Base-by-base conservation (phyloP, 92 coral and sea anemone species). In the Hydrozoanthus gracilis region DNA sequence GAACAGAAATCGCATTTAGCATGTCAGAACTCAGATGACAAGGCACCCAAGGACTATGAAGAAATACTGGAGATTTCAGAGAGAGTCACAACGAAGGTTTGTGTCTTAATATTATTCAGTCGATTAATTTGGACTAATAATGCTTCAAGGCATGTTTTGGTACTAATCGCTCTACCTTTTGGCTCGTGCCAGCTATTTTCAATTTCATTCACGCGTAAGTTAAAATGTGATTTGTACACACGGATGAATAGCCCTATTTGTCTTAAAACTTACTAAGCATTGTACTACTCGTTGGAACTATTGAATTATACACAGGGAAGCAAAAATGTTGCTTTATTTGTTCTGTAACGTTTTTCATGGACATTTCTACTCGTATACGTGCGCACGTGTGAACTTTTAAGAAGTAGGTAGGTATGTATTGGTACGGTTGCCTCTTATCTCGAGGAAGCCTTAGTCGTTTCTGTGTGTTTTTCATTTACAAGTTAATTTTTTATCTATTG, bases 51-150 rank as follows among this genome's bases (percentile, higher is more conserved):
- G 5, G 94, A 92, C 68, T 89, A 92, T 65, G 92, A 92, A 78
- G 92, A 89, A 76, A 89, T 92, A 47, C 91, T 86, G 56, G 94
- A 77, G 18, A 77, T 86, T 80, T 62, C 75, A 7, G 56, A 66
- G 64, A 74, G 85, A 16, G 47, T 61, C 4, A 48, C 85, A 46
- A 45, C 75, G 8, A 80, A 80, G 75, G 85, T 80, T 13, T n/a
- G 62, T 65, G 4, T 65, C 44, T 80, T 9, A 12, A 65, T 8
- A 8, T 17, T 27, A 7, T n/a, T 46, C 50, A 27, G 16, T 18
- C 14, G 18, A 61, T 15, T 35, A 39, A 3, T 7, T 13, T n/a
- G 13, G 8, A 3, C n/a, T 62, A 8, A n/a, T 14, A 49, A 47
- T 15, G 55, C 56, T 80, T 61, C 4, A 65, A 65, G 18, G 16